A percentile compares a stretch with the other conserved stretches of the same genome.
phyloP scores from a whole-genome alignment of 2,113 vertebrate species.

The Plecturocebus donacophilus region DNA sequence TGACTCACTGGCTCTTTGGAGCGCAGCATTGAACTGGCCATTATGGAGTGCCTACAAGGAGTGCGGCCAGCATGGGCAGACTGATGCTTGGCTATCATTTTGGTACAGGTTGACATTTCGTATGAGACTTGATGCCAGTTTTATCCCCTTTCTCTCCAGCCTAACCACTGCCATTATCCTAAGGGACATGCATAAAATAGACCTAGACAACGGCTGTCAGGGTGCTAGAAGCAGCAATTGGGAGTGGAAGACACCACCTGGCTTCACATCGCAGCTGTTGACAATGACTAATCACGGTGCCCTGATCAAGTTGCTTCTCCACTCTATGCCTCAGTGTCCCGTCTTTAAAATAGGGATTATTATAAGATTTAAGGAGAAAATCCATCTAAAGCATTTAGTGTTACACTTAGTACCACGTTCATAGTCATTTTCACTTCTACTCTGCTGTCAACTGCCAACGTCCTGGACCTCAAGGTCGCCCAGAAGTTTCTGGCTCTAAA shows the following conservation, averaged over 20 bases:
- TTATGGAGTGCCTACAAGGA: accelerated
- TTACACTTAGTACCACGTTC: not conserved
- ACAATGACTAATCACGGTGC: not conserved
- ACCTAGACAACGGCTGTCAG: not conserved
- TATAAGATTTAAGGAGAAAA: not conserved
- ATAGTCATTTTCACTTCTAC: not conserved
- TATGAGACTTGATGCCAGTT: not conserved
- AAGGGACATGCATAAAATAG: not conserved
- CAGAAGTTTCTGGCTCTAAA: not conserved
- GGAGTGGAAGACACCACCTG: not conserved
- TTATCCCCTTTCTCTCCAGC: not conserved
- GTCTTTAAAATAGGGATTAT: not conserved
- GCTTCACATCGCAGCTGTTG: not conserved
- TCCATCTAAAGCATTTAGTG: not conserved
- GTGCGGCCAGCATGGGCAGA: no score
- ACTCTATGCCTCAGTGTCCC: not conserved
- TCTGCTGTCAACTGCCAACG: not conserved
- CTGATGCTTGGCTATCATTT: accelerated
- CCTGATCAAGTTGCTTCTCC: not conserved
- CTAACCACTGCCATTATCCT: not conserved
- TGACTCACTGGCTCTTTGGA: not conserved
- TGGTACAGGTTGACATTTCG: not conserved
- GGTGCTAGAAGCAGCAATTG: accelerated
- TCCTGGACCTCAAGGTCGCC: not conserved
- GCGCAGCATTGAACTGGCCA: not conserved